A percentile compares a stretch with the other conserved stretches of the same genome.
Evolutionary conservation across 2,797 vertebrate genomes (phyloP).

Genomic region (Arnoldichthys spilopterus): DNA sequence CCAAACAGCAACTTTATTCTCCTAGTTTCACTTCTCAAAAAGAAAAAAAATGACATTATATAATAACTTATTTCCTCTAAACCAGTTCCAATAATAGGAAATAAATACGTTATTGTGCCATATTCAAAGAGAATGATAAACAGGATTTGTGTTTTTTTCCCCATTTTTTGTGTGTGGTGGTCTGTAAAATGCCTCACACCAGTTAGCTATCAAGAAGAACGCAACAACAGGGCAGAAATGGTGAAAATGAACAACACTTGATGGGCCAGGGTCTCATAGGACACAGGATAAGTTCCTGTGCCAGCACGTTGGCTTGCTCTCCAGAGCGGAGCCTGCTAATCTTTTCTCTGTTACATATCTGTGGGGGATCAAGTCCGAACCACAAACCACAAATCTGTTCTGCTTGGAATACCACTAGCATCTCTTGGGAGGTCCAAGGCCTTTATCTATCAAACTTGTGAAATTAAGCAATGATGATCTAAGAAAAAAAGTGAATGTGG

Average conservation of each 20-base stretch:
- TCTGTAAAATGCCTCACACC: slow-evolving; percentile 58
- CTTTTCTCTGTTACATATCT: slow-evolving; percentile 19
- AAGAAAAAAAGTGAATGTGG: no score
- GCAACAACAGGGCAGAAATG: not conserved
- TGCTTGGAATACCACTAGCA: not conserved
- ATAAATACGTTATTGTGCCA: slow-evolving; percentile 81
- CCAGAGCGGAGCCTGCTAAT: slow-evolving; percentile 14
- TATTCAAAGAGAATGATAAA: slow-evolving; percentile 81
- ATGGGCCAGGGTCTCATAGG: not conserved
- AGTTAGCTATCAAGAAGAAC: not conserved
- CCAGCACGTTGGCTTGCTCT: not conserved
- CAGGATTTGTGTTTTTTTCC: slow-evolving; percentile 68
- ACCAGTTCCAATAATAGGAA: slow-evolving; percentile 71
- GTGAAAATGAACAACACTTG: not conserved
- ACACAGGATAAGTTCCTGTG: not conserved
- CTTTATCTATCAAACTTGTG: not conserved
- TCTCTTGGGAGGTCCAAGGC: slow-evolving; percentile 18
- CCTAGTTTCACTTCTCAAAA: slow-evolving; percentile 22
- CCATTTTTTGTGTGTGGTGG: no score
- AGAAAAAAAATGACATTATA: slow-evolving; percentile 28
- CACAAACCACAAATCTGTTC: slow-evolving; percentile 38
- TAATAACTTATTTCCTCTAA: slow-evolving; percentile 59
- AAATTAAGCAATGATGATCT: not conserved
- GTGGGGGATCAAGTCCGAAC: slow-evolving; percentile 31
- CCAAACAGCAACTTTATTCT: slow-evolving; percentile 2